Evolutionary conservation across 2,797 vertebrate genomes (phyloP).

Genomic region (Toxotes lorentzi): DNA sequence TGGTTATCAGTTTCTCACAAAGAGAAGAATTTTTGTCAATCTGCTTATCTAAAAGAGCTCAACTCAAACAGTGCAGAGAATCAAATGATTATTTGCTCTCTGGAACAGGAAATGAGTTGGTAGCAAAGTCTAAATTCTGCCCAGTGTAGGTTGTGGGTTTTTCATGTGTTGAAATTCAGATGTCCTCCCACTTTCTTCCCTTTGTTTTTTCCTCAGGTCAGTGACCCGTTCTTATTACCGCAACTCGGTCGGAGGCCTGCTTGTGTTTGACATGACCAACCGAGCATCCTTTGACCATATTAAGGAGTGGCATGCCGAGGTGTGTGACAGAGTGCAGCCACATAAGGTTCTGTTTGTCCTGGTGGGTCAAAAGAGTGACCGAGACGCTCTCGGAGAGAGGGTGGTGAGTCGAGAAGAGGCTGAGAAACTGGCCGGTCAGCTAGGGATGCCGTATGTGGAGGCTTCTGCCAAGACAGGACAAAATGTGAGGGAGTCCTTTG

Average conservation of each 20-base stretch:
- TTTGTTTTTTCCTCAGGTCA: slow-evolving; percentile 78
- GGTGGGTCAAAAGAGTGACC: slow-evolving; percentile 90
- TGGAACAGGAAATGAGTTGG: slow-evolving; percentile 39
- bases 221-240: slow-evolving; percentile 91
- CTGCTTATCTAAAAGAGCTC: slow-evolving; percentile 57
- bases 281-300: slow-evolving; percentile 87
- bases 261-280: slow-evolving; percentile 90
- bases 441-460: slow-evolving; percentile 86
- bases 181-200: background rate
- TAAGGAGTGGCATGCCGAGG: slow-evolving; percentile 86
- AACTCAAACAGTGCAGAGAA: slow-evolving; percentile 27
- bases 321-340: slow-evolving; percentile 84
- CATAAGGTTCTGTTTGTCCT: slow-evolving; percentile 85
- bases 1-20: slow-evolving; percentile 37
- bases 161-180: slow-evolving; percentile 23
- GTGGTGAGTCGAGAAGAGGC: slow-evolving; percentile 84
- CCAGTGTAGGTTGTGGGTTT: background rate
- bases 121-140: slow-evolving; percentile 37
- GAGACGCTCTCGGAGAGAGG: slow-evolving; percentile 66
- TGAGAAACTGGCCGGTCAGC: slow-evolving; percentile 81
- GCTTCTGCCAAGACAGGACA: slow-evolving; percentile 87
- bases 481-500: slow-evolving; percentile 85
- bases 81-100: slow-evolving; percentile 45
- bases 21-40: slow-evolving; percentile 38
- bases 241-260: slow-evolving; percentile 88